These are phyloP conservation scores for Ornithoptera alexandrae DNA, from an alignment of 2,888 invertebrate genomes.

Conservation along the genomic window DNA sequence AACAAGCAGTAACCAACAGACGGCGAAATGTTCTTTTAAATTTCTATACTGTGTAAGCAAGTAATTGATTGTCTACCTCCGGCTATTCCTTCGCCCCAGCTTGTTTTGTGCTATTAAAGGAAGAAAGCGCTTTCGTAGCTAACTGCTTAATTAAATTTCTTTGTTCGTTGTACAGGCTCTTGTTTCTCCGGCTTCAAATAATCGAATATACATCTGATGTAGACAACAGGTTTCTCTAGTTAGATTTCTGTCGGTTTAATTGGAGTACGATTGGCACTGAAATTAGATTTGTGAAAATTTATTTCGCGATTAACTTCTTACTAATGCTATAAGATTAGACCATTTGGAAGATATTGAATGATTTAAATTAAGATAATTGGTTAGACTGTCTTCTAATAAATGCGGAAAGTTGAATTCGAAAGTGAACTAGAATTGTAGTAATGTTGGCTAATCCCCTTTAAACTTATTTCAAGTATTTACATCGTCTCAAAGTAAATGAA, in stretches of 20 bases:
- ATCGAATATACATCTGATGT: constrained; percentile 27
- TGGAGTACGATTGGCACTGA: constrained; percentile 25
- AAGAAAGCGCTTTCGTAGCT: constrained; percentile 50
- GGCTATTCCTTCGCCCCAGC: constrained; percentile 47
- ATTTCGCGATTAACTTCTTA: constrained; percentile 28
- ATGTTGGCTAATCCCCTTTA: neutral
- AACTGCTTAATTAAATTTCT: constrained; percentile 54
- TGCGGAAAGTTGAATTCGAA: neutral
- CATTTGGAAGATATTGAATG: too few relatives aligned
- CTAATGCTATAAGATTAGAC: constrained; percentile 5
- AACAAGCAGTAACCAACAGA: too few relatives aligned
- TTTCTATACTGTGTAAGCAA: constrained; percentile 48
- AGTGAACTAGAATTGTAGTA: neutral
- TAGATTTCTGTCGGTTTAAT: constrained; percentile 25
- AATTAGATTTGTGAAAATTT: constrained; percentile 26
- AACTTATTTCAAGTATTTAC: too few relatives aligned
- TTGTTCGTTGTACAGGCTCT: constrained; percentile 29
- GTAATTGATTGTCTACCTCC: constrained; percentile 64
- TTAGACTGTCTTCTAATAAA: neutral
- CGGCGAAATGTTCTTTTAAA: too few relatives aligned
- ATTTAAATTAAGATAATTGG: too few relatives aligned
- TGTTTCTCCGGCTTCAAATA: constrained; percentile 26
- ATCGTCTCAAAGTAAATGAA: too few relatives aligned
- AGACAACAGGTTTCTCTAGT: constrained; percentile 26
- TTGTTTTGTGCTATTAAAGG: constrained; percentile 53